phyloP scores from a whole-genome alignment of 2,113 vertebrate genomes.

The Camelus dromedarius region DNA sequence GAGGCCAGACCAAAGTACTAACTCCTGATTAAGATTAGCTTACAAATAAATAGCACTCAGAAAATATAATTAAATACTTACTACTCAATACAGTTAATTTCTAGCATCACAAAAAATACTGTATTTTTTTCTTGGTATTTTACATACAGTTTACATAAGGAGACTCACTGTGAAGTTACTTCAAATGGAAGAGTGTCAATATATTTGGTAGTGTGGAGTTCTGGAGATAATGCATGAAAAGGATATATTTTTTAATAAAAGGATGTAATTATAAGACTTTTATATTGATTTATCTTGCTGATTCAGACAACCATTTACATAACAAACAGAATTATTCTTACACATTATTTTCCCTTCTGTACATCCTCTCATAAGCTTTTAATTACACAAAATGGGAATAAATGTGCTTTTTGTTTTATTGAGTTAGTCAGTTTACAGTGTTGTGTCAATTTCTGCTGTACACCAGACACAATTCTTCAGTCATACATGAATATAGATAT shows the following conservation, averaged over 20 bases:
- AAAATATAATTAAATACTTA: neutral
- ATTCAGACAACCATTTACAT: neutral
- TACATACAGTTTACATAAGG: neutral
- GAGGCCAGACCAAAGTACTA: neutral
- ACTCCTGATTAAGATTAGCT: neutral
- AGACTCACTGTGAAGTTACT: neutral
- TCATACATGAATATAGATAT: no score
- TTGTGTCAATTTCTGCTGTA: no score
- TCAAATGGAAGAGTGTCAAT: neutral
- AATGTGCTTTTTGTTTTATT: neutral
- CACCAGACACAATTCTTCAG: no score
- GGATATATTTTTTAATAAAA: neutral
- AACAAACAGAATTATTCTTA: slow-evolving; percentile 4
- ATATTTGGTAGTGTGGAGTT: neutral
- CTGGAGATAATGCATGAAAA: neutral
- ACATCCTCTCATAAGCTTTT: neutral
- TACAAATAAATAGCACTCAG: neutral
- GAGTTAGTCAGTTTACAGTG: no score
- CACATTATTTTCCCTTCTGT: neutral
- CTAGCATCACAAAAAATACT: neutral
- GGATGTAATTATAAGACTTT: neutral
- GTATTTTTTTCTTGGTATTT: neutral
- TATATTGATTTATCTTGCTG: slow-evolving; percentile 21
- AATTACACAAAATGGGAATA: neutral
- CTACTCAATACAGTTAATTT: neutral